Percentiles rank a stretch among this genome's conserved stretches.
Evolutionary conservation across 2,888 invertebrate genomes (phyloP).

Genomic region (Drosophila buzzatii): DNA sequence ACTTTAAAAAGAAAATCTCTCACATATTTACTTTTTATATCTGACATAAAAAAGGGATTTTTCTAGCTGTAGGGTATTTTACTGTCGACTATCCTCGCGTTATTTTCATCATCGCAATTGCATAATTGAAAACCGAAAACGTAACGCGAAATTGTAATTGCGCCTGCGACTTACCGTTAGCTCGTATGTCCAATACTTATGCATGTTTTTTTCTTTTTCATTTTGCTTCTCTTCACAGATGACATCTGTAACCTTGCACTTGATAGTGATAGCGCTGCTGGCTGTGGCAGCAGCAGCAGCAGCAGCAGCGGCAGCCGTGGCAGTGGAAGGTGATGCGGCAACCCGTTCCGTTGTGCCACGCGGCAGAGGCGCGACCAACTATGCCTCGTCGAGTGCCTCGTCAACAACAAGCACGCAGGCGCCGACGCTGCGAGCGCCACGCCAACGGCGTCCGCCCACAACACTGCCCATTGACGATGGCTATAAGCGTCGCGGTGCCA

Average conservation of each 20-base stretch:
- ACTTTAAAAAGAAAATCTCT: not conserved
- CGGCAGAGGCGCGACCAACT: slow-evolving; percentile 49
- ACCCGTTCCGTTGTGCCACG: slow-evolving; percentile 45
- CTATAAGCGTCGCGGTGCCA: slow-evolving; percentile 40
- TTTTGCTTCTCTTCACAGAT: slow-evolving; percentile 54
- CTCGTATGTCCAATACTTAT: not conserved
- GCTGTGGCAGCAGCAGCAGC: slow-evolving; percentile 30
- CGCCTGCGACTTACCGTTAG: not conserved
- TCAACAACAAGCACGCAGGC: slow-evolving; percentile 81
- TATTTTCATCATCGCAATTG: not conserved
- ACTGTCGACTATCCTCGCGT: not conserved
- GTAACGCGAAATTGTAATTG: not conserved
- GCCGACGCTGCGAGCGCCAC: slow-evolving; percentile 85
- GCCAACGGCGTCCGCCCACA: slow-evolving; percentile 73
- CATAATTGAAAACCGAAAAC: slow-evolving; percentile 1
- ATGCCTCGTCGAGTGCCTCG: slow-evolving; percentile 36
- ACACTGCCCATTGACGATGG: slow-evolving; percentile 61
- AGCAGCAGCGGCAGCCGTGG: slow-evolving; percentile 36
- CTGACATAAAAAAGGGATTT: not conserved
- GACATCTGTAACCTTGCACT: slow-evolving; percentile 85
- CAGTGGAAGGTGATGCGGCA: slow-evolving; percentile 32
- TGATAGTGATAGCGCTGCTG: slow-evolving; percentile 78
- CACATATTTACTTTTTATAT: not conserved
- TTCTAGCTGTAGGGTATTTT: not conserved
- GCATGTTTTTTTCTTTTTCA: not conserved